Percentiles rank a stretch among this genome's conserved stretches.
phyloP scores from a whole-genome alignment of 2,888 invertebrate genomes.

The Caenorhabditis sp. region DNA sequence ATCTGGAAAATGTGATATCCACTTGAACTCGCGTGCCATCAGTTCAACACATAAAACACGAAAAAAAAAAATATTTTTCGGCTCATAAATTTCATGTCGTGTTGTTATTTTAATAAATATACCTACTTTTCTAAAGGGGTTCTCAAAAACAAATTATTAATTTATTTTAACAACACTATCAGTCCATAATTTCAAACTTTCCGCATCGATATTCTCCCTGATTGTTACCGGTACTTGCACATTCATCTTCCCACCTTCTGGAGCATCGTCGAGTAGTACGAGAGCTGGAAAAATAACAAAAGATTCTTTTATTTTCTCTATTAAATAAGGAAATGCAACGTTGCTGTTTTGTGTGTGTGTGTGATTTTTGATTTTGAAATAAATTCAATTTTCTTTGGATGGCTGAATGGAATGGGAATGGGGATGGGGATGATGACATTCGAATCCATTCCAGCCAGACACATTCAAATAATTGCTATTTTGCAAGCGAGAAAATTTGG shows the following conservation, averaged over 20 bases:
- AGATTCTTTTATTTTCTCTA: background rate
- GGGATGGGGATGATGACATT: too few species aligned
- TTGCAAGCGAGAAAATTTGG: background rate
- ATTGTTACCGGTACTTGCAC: conserved; percentile 26
- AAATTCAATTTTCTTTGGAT: background rate
- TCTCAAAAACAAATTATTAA: too few species aligned
- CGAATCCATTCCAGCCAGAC: too few species aligned
- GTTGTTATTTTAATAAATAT: too few species aligned
- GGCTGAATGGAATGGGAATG: background rate
- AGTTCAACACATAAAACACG: too few species aligned
- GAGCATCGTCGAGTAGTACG: conserved; percentile 10
- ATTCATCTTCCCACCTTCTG: conserved; percentile 2
- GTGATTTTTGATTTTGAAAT: background rate
- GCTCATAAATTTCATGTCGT: too few species aligned
- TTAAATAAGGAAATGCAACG: background rate
- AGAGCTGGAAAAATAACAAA: conserved; percentile 18
- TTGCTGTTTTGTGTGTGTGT: too few species aligned
- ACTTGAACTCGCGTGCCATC: too few species aligned
- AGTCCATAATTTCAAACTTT: background rate
- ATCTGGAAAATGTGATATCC: too few species aligned
- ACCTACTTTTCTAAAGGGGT: too few species aligned
- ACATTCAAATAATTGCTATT: background rate
- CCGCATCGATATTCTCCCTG: background rate
- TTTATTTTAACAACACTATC: background rate
- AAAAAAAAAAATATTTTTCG: too few species aligned